Evolutionary conservation across 2,888 invertebrate species (phyloP), one percentile per base, ranked within the genome.

Genomic region (Drosophila peninsularis): DNA sequence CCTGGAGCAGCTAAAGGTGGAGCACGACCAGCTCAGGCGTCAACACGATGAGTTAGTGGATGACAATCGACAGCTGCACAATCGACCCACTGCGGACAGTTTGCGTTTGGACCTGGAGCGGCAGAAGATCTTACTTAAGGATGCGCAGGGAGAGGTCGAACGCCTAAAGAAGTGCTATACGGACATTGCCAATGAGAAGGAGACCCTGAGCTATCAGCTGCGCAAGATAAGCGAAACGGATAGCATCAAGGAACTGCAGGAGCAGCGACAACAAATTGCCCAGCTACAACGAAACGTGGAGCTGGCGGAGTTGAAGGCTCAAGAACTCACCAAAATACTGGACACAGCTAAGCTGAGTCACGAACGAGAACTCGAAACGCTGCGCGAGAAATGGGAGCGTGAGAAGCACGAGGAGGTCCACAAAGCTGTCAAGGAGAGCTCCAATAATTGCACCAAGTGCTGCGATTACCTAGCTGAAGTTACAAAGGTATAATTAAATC

Each of bases 151-250:
- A 19, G 94, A 94, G 75, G 94, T 94, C 42, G 93, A 93, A 4
- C 94, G 94, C 5, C 87, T 94, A 0, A 94, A 94, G 77, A 93
- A 91, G 27, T 87, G 94, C 7, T 94, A 93, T 66, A 92, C 93
- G 54, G 91, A 95, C 90, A 94, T 94, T 4, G 95, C 94, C 70
- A 94, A 94, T 70, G 93, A 94, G 7, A 94, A 95, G 52, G 95
- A 95, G 62, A 89, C 94, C n/a, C 91, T 94, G 5, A 91, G 93
- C 27, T 93, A 94, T 71, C 94, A 95, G 83, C 85, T 95, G 44
- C 94, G 93, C 75, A 94, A 94, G 55, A 76, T 94, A 41, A 93
- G 94, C 71, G 93, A 93, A 67, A 92, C 89, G 47, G 94, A 94
- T 11, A 91, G 91, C 9, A 82, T 93, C 0, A 93, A 93, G 68